These are phyloP conservation scores for Tyria jacobaeae DNA, from an alignment of 2,888 invertebrate genomes.

Conservation along the genomic window DNA sequence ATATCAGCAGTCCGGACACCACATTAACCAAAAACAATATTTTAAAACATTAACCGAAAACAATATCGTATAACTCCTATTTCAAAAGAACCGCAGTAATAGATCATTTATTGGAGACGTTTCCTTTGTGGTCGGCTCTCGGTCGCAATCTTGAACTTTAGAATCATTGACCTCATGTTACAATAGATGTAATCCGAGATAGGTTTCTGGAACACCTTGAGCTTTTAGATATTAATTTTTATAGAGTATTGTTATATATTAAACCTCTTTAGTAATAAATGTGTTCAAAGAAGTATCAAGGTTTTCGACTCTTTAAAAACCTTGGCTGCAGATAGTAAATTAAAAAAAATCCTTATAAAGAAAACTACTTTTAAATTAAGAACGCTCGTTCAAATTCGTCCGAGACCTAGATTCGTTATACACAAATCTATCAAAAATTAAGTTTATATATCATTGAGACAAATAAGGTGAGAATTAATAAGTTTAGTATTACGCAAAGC, in stretches of 20 bases:
- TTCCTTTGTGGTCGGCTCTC: constrained; percentile 8
- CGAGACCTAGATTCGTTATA: not conserved
- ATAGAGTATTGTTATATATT: too few species aligned
- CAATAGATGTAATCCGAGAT: constrained; percentile 11
- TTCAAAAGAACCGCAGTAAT: constrained; percentile 6
- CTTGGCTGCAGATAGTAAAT: not conserved
- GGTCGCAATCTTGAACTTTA: constrained; percentile 18
- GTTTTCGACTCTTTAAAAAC: not conserved
- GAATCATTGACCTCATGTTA: constrained; percentile 14
- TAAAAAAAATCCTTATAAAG: not conserved
- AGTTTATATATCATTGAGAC: constrained; percentile 1
- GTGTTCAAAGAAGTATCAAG: not conserved
- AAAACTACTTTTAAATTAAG: constrained; percentile 15
- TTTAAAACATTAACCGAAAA: not conserved
- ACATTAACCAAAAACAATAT: too few species aligned
- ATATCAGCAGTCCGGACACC: too few species aligned
- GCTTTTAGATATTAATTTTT: not conserved
- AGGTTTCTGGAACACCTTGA: constrained; percentile 14
- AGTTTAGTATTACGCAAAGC: constrained; percentile 37
- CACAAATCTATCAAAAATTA: constrained; percentile 3
- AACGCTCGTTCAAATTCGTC: not conserved
- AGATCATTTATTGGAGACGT: constrained; percentile 13
- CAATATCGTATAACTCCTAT: not conserved
- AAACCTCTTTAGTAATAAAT: not conserved
- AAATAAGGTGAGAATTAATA: constrained; percentile 2